Percentiles rank a stretch among this genome's conserved stretches.
These are phyloP conservation scores for Rhinogobio ventralis DNA, from an alignment of 2,797 vertebrate species.

Conservation along the genomic window DNA sequence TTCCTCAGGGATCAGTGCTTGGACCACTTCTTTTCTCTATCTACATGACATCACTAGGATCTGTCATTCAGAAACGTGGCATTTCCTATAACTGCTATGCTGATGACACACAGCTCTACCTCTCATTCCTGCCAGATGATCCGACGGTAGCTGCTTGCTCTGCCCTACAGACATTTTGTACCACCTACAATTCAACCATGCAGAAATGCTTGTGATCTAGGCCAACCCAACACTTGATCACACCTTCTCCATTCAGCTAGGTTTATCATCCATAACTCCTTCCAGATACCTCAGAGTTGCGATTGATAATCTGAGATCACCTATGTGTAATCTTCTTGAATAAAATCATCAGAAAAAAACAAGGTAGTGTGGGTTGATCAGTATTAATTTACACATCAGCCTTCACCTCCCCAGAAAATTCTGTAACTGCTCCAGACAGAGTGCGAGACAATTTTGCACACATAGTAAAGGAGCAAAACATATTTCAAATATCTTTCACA, in stretches of 20 bases:
- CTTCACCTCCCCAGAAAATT: not conserved
- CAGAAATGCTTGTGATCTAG: not conserved
- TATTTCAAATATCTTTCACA: not conserved
- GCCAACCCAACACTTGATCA: not conserved
- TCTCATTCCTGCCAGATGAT: not conserved
- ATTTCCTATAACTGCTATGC: not conserved
- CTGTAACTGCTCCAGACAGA: not conserved
- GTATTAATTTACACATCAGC: constrained; percentile 15
- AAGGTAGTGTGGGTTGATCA: not conserved
- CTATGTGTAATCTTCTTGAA: not conserved
- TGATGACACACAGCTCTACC: not conserved
- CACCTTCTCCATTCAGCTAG: not conserved
- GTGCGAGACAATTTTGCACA: not conserved
- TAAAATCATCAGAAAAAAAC: not conserved
- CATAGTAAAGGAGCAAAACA: not conserved
- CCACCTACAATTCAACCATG: not conserved
- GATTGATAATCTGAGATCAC: not conserved
- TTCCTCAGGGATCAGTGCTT: not conserved
- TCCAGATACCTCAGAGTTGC: not conserved
- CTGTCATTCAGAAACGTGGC: not conserved
- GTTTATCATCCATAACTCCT: not conserved
- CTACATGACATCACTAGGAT: not conserved
- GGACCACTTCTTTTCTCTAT: not conserved
- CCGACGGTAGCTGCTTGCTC: not conserved
- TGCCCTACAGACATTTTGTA: not conserved